Conservation (phyloP, 1,140 invertebrate species). For the Neelides sp. region DNA sequence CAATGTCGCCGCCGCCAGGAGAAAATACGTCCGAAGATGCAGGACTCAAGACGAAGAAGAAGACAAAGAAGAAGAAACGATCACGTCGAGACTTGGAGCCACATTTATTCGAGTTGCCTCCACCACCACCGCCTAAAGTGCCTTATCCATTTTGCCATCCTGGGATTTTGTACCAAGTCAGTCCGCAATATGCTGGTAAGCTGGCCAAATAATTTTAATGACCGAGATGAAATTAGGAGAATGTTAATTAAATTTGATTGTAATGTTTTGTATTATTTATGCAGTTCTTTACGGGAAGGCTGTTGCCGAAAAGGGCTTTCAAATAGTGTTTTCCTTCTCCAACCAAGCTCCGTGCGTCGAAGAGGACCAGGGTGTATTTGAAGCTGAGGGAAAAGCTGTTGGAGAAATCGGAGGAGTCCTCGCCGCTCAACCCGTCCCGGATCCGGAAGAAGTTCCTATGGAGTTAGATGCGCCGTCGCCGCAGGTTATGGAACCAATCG, state of each 20-base stretch:
- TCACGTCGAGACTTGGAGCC: conserved; percentile 16
- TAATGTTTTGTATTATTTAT: conserved; percentile 13
- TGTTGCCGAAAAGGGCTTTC: conserved; percentile 27
- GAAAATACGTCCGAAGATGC: no score
- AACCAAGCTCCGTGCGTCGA: conserved; percentile 12
- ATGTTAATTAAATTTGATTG: conserved; percentile 1
- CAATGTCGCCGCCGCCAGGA: conserved; percentile 46
- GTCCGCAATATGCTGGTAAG: conserved; percentile 29
- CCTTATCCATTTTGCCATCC: conserved; percentile 28
- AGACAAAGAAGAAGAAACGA: conserved; percentile 39
- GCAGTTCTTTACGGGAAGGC: conserved; percentile 27
- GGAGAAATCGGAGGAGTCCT: no score
- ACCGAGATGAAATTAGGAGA: background rate
- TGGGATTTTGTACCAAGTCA: conserved; percentile 29
- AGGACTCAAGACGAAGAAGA: conserved; percentile 37
- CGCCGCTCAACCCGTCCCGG: no score
- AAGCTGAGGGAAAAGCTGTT: background rate
- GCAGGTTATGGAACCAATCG: no score
- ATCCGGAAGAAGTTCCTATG: no score
- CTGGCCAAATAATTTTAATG: background rate
- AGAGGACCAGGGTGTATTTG: background rate
- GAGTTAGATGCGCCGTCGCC: no score
- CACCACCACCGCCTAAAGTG: conserved; percentile 18
- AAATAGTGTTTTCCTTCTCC: conserved; percentile 24
- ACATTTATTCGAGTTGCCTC: background rate